Conservation (phyloP, 2,113 vertebrate genomes). For the Eolophus roseicapilla region DNA sequence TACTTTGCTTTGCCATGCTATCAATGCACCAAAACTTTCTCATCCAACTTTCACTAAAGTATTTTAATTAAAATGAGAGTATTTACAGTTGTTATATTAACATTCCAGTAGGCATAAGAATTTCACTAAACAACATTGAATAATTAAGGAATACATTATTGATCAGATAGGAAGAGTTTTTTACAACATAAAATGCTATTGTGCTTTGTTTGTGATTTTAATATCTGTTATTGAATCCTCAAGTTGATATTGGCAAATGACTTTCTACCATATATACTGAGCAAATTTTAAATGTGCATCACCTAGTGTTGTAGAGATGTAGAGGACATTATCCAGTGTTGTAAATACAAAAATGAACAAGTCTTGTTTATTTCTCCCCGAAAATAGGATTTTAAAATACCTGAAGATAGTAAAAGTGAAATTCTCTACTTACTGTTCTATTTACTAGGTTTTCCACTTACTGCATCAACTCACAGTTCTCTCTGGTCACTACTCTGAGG, state of each 20-base stretch:
- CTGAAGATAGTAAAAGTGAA: not conserved
- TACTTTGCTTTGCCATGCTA: constrained; percentile 1
- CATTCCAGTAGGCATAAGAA: constrained; percentile 66
- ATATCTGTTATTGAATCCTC: constrained; percentile 24
- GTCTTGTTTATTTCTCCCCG: not conserved
- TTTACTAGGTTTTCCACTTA: not conserved
- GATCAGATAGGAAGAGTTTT: constrained; percentile 55
- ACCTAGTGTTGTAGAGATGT: not conserved
- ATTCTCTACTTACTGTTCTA: not conserved
- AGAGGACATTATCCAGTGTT: not conserved
- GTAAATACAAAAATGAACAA: not conserved
- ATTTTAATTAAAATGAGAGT: constrained; percentile 71
- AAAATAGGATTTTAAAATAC: not conserved
- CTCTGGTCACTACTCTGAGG: not conserved
- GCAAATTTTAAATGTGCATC: not conserved
- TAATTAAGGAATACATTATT: constrained; percentile 77
- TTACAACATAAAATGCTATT: constrained; percentile 5
- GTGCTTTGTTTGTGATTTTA: constrained; percentile 15
- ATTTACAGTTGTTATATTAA: constrained; percentile 70
- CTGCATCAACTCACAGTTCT: not conserved
- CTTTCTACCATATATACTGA: not conserved
- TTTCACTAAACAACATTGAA: constrained; percentile 74
- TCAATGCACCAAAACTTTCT: constrained; percentile 26
- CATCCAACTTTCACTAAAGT: constrained; percentile 35
- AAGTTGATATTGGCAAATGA: not conserved